Conservation (phyloP, 1,140 invertebrate genomes). For the Ectropis grisescens region DNA sequence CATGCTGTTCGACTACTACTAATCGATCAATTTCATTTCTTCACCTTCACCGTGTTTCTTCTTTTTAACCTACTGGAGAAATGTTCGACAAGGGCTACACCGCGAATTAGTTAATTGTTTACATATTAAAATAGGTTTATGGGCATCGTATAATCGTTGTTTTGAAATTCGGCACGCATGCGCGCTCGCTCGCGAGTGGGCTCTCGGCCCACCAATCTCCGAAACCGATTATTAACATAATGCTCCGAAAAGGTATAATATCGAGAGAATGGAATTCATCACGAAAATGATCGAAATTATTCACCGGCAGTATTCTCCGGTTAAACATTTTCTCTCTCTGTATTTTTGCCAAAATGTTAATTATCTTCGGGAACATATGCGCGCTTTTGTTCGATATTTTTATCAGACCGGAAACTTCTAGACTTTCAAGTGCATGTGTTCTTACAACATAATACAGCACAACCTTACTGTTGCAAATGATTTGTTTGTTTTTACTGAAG, state of each 20-base stretch:
- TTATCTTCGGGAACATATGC: too few species aligned
- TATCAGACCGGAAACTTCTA: too few species aligned
- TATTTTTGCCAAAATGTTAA: constrained; percentile 12
- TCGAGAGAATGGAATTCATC: constrained; percentile 30
- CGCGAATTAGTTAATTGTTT: constrained; percentile 12
- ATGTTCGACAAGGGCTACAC: too few species aligned
- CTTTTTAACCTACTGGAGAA: too few species aligned
- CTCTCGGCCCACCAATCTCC: constrained; percentile 24
- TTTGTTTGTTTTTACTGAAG: too few species aligned
- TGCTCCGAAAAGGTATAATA: constrained; percentile 16
- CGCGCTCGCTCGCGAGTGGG: constrained; percentile 26
- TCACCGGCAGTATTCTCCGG: constrained; percentile 13
- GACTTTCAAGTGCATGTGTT: too few species aligned
- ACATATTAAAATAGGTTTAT: constrained; percentile 31
- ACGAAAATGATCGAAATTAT: constrained; percentile 48
- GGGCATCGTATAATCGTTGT: constrained; percentile 23
- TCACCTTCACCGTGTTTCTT: too few species aligned
- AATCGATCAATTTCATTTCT: too few species aligned
- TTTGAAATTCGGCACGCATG: constrained; percentile 41
- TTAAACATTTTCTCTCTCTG: constrained; percentile 8
- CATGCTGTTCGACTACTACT: too few species aligned
- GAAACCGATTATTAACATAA: constrained; percentile 46
- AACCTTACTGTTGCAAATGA: too few species aligned
- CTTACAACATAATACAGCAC: too few species aligned
- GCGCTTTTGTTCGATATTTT: too few species aligned